phyloP scores from a whole-genome alignment of 2,888 invertebrate genomes.

The Napeogenes inachia region DNA sequence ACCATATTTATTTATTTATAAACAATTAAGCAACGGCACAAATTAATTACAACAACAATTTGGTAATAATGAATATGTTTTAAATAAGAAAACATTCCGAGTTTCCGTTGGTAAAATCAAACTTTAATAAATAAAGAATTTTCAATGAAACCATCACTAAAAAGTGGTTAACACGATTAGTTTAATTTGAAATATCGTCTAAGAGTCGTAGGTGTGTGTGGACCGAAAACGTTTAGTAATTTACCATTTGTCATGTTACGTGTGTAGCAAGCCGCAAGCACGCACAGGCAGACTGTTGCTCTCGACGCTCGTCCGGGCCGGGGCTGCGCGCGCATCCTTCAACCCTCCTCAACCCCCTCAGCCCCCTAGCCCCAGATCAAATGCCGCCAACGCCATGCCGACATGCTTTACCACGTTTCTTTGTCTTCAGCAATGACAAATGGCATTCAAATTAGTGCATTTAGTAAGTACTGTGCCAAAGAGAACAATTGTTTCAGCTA shows the following conservation, averaged over 20 bases:
- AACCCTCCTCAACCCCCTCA: slow-evolving; percentile 38
- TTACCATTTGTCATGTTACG: slow-evolving; percentile 70
- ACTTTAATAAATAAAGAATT: slow-evolving; percentile 66
- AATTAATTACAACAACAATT: background rate
- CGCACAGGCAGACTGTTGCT: slow-evolving; percentile 74
- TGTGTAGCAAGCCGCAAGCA: slow-evolving; percentile 53
- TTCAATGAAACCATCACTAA: slow-evolving; percentile 53
- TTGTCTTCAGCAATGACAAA: slow-evolving; percentile 41
- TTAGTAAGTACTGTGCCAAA: background rate
- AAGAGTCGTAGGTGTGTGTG: too few species aligned
- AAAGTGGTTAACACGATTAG: slow-evolving; percentile 38
- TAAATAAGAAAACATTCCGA: background rate
- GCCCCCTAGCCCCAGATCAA: slow-evolving; percentile 36
- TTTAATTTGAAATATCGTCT: slow-evolving; percentile 14
- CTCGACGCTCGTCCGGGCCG: slow-evolving; percentile 52
- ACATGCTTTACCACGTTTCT: slow-evolving; percentile 50
- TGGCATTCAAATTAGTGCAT: slow-evolving; percentile 5
- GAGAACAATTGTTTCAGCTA: background rate
- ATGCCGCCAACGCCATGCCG: slow-evolving; percentile 37
- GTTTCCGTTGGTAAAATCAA: background rate
- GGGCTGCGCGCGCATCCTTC: slow-evolving; percentile 57
- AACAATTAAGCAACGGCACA: background rate
- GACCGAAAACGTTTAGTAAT: slow-evolving; percentile 22
- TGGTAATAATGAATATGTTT: background rate
- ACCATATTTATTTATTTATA: background rate